Conservation (phyloP, 2,888 invertebrate species). For the Poecilus cupreus region DNA sequence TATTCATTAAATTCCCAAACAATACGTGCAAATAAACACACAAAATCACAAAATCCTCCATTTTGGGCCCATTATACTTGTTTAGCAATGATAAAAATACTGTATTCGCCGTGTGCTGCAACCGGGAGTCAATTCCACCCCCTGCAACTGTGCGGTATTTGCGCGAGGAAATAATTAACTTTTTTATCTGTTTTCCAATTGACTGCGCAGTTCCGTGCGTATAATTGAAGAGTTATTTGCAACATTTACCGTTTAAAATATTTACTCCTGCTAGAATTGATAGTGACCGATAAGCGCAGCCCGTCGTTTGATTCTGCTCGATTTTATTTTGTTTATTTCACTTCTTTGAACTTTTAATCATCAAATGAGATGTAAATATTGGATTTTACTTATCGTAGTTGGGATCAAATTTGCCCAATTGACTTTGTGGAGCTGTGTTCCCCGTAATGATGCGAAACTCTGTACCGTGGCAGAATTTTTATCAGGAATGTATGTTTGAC, state of each 20-base stretch:
- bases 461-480: neutral
- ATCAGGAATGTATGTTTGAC: too few relatives aligned
- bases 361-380: slow-evolving; percentile 43
- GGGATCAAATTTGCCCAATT: neutral
- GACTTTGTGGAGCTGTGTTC: neutral
- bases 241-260: slow-evolving; percentile 56
- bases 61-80: neutral
- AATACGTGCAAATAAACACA: neutral
- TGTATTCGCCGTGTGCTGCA: neutral
- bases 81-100: neutral
- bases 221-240: slow-evolving; percentile 58
- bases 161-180: slow-evolving; percentile 51
- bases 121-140: neutral
- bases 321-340: slow-evolving; percentile 2
- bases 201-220: slow-evolving; percentile 39
- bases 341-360: slow-evolving; percentile 24
- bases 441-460: neutral
- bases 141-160: neutral
- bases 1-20: slow-evolving; percentile 4
- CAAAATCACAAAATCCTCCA: slow-evolving; percentile 6
- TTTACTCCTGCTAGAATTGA: slow-evolving; percentile 38
- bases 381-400: neutral
- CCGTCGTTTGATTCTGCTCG: neutral
- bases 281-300: slow-evolving; percentile 18
- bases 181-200: slow-evolving; percentile 57